Evolutionary conservation across 1,140 invertebrate genomes (phyloP), one percentile per base, ranked within the genome.

Genomic region (Drosophila ficusphila): DNA sequence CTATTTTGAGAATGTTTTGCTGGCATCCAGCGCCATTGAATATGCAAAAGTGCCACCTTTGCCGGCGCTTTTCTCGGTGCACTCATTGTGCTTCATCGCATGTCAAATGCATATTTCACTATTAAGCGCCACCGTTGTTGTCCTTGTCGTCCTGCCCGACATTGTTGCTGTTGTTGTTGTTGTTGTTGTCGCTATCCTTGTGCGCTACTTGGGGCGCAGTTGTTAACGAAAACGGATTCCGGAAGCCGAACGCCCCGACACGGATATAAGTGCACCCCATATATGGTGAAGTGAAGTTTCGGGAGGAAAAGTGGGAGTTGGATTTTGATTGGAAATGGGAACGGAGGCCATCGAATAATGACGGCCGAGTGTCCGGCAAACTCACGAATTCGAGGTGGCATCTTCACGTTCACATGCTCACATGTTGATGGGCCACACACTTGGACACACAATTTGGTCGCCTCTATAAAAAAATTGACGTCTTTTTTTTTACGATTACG

Each of bases 61-160:
- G 16, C 3, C 34, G 29, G 21, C 38, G 18, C 41, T 61, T 64
- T 41, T 47, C n/a, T 12, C 54, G 3, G 60, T 64, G 60, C 60
- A 64, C 69, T 49, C 61, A 72, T 60, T 76, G 76, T 77, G 48
- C 31, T 74, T 67, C 62, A 67, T 81, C 67, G 82, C 82, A 77
- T 88, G 82, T 88, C 82, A 82, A 88, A 88, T 86, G 83, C 82
- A 86, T 86, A 78, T 82, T 75, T 69, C 68, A 82, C 46, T 54
- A 72, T 61, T 73, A 64, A 71, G 48, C 52, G 65, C 33, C 44
- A 29, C 41, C 54, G 21, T 31, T 71, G 23, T 36, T 51, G 68
- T 49, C 68, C 67, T 71, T 71, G 67, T 46, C 19, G 31, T 27
- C 33, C 29, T 19, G 25, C 18, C 19, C 18, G 58, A 12, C 9